These are phyloP conservation scores for Clarias batrachus DNA, from an alignment of 2,113 vertebrate genomes.

Conservation along the genomic window DNA sequence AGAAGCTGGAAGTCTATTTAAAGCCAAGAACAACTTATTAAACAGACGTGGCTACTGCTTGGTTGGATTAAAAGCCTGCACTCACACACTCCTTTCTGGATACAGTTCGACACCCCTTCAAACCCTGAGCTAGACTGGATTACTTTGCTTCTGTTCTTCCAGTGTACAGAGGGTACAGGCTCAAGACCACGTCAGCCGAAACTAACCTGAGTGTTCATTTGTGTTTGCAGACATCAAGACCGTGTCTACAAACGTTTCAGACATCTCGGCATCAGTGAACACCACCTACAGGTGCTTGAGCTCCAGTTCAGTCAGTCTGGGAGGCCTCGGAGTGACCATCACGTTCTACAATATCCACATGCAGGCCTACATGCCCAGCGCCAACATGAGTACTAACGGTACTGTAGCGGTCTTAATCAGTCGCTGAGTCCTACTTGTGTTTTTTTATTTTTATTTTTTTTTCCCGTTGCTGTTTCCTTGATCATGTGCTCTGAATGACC, in stretches of 20 bases:
- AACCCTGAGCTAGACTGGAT: background rate
- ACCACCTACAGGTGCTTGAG: slow-evolving; percentile 81
- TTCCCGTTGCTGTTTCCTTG: background rate
- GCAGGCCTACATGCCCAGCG: slow-evolving; percentile 81
- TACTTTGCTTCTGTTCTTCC: too few relatives aligned
- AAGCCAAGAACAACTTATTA: too few relatives aligned
- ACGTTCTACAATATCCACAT: slow-evolving; percentile 75
- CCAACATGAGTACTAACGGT: slow-evolving; percentile 79
- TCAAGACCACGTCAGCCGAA: background rate
- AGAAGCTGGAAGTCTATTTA: too few relatives aligned
- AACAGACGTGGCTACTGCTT: too few relatives aligned
- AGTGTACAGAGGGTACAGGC: background rate
- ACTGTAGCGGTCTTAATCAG: too few relatives aligned
- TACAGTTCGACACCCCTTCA: too few relatives aligned
- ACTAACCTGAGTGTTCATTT: background rate
- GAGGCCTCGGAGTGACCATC: slow-evolving; percentile 53
- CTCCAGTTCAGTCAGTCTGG: slow-evolving; percentile 58
- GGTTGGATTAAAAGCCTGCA: too few relatives aligned
- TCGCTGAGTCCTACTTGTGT: background rate
- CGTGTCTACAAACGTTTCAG: slow-evolving; percentile 51
- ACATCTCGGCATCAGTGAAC: slow-evolving; percentile 76
- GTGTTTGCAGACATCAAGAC: slow-evolving; percentile 59
- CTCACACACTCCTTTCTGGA: too few relatives aligned
- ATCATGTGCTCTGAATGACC: background rate
- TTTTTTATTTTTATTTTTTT: too few relatives aligned